A percentile compares a stretch with the other conserved stretches of the same genome.
phyloP scores from a whole-genome alignment of 2,888 invertebrate species.

The Aleiodes leptofemur region DNA sequence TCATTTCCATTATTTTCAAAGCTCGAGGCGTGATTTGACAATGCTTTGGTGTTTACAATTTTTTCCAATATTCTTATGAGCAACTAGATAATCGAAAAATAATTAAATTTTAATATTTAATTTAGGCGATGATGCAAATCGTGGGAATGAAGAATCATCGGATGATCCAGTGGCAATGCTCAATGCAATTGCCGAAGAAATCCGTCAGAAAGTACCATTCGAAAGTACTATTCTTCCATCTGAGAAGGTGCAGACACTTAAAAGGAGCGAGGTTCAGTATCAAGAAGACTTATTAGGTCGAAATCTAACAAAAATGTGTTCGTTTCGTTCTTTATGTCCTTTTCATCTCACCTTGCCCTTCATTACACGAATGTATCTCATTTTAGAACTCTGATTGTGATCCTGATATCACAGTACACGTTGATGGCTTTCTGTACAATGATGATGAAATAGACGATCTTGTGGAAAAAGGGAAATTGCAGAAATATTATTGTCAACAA shows the following conservation, averaged over 20 bases:
- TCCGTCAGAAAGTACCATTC: conserved; percentile 61
- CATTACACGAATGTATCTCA: conserved; percentile 55
- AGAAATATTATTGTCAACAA: conserved; percentile 76
- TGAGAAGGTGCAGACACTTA: conserved; percentile 60
- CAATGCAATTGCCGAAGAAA: conserved; percentile 58
- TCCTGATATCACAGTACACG: conserved; percentile 78
- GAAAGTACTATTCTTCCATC: conserved; percentile 62
- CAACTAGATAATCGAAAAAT: not conserved
- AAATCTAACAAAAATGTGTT: not conserved
- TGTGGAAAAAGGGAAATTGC: conserved; percentile 75
- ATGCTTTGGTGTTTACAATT: no score
- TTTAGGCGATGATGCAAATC: conserved; percentile 15
- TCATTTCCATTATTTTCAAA: no score
- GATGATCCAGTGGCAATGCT: conserved; percentile 60
- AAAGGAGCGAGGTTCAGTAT: conserved; percentile 60
- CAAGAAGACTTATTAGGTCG: no score
- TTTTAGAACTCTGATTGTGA: conserved; percentile 78
- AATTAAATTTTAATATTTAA: not conserved
- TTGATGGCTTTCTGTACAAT: conserved; percentile 84
- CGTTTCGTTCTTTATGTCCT: not conserved
- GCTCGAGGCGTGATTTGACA: no score
- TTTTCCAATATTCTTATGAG: no score
- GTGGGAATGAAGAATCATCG: conserved; percentile 52
- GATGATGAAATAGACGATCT: conserved; percentile 80
- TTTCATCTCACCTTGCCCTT: not conserved